Conservation (phyloP, 2,888 invertebrate species). For the Lasius platythorax region DNA sequence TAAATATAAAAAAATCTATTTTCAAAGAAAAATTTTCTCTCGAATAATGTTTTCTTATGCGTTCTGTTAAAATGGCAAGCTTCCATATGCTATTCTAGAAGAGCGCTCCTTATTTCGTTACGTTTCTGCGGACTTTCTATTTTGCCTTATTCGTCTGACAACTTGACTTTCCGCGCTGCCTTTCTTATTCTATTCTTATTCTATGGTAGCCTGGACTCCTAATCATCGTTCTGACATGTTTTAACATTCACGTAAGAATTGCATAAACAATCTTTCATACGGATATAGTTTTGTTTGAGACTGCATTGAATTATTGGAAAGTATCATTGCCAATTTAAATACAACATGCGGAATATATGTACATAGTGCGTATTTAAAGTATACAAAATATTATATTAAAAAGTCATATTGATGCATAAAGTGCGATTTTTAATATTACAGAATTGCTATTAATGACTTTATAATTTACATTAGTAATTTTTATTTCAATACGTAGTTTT, state of each 20-base stretch:
- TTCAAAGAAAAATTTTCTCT: neutral
- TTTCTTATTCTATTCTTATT: constrained; percentile 18
- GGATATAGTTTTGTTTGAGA: constrained; percentile 15
- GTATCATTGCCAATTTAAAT: neutral
- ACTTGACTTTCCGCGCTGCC: constrained; percentile 20
- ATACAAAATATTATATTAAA: neutral
- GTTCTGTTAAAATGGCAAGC: constrained; percentile 3
- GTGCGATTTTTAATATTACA: neutral
- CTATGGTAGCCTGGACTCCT: neutral
- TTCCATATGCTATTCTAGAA: constrained; percentile 25
- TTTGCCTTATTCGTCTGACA: constrained; percentile 42
- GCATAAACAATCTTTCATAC: constrained; percentile 34
- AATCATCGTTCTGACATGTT: constrained; percentile 38
- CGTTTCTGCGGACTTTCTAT: constrained; percentile 30
- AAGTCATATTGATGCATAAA: neutral
- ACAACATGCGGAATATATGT: neutral
- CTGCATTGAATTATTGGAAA: constrained; percentile 13
- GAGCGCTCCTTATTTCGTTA: constrained; percentile 38
- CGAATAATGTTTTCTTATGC: constrained; percentile 12
- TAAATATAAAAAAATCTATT: neutral
- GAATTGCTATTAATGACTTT: neutral
- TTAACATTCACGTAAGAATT: constrained; percentile 38
- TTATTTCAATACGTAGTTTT: too few relatives aligned
- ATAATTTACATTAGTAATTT: too few relatives aligned
- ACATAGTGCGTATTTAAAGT: neutral